Evolutionary conservation across 2,888 invertebrate genomes (phyloP), one percentile per base, ranked within the genome.

Genomic region (Dynastes hyllus): DNA sequence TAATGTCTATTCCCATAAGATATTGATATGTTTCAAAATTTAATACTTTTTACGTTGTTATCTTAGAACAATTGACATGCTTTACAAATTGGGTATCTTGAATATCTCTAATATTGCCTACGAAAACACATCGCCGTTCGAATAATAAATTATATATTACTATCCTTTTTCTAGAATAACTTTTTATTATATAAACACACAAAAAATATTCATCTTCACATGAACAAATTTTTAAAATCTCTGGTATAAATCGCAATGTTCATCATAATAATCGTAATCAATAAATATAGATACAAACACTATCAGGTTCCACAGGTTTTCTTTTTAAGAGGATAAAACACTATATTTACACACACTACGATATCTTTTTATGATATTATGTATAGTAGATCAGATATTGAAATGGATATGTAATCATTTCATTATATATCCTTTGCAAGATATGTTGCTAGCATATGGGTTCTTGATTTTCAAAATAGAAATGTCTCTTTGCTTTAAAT

Each of bases 371-470:
- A 53, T 53, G 6, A 65, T 65, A 16, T 67, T 11, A 65, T 67
- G 37, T 22, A 11, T 67, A 22, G 45, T 67, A 50, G 22, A 37
- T 73, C 40, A 58, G 16, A 58, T 73, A 73, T 73, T n/a, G 58
- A 73, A 58, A 55, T 40, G 58, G 73, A 73, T 73, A 73, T 73
- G 73, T 58, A 58, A 58, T 58, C 22, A 73, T 73, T 73, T 73
- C 73, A 58, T 40, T 69, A 73, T 45, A 22, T 37, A 32, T 65
- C n/a, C 40, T 58, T 73, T 51, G 32, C 73, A 73, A 45, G 73
- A 73, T 73, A 73, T 73, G 73, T 73, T 40, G 58, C 55, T 58
- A 73, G 27, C 51, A 50, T 13, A 53, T 6, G n/a, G 37, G 16
- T 66, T 66, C 9, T n/a, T n/a, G 16, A 11, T 66, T 40, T 37